A percentile compares a stretch with the other conserved stretches of the same genome.
Evolutionary conservation across 2,797 vertebrate species (phyloP).

Genomic region (Leptatherina wallacei): DNA sequence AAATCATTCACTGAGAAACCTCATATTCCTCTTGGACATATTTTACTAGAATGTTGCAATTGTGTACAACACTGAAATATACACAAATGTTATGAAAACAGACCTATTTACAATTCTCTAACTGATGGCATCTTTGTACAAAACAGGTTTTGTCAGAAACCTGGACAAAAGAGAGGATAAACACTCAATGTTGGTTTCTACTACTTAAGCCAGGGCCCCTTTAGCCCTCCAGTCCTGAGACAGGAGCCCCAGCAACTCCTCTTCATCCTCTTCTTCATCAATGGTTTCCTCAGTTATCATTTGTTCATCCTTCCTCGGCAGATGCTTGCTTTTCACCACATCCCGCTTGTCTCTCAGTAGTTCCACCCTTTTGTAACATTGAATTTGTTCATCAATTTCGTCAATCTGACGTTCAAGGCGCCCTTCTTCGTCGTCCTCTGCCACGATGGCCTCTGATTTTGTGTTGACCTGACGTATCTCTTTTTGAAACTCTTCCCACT

Average conservation of each 20-base stretch:
- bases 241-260: slow-evolving; percentile 89
- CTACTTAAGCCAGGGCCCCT: slow-evolving; percentile 87
- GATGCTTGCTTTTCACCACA: slow-evolving; percentile 81
- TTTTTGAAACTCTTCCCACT: slow-evolving; percentile 99
- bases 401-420: slow-evolving; percentile 95
- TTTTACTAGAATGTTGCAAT: slow-evolving; percentile 17
- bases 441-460: slow-evolving; percentile 96
- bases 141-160: slow-evolving; percentile 2
- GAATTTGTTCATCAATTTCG: slow-evolving; percentile 97
- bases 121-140: slow-evolving; percentile 2
- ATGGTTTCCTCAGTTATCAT: slow-evolving; percentile 59
- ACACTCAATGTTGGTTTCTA: neutral
- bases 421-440: slow-evolving; percentile 96
- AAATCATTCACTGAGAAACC: slow-evolving; percentile 6
- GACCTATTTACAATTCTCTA: slow-evolving; percentile 47
- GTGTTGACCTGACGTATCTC: slow-evolving; percentile 96
- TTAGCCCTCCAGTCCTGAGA: slow-evolving; percentile 95
- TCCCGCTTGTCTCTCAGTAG: slow-evolving; percentile 90
- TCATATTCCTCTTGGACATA: neutral
- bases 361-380: slow-evolving; percentile 93
- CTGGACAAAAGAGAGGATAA: neutral
- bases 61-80: slow-evolving; percentile 24
- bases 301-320: slow-evolving; percentile 55
- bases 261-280: slow-evolving; percentile 90
- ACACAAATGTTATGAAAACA: slow-evolving; percentile 24